Base-by-base conservation (phyloP, 2,888 invertebrate genomes). In the Notocelia uddmanniana region DNA sequence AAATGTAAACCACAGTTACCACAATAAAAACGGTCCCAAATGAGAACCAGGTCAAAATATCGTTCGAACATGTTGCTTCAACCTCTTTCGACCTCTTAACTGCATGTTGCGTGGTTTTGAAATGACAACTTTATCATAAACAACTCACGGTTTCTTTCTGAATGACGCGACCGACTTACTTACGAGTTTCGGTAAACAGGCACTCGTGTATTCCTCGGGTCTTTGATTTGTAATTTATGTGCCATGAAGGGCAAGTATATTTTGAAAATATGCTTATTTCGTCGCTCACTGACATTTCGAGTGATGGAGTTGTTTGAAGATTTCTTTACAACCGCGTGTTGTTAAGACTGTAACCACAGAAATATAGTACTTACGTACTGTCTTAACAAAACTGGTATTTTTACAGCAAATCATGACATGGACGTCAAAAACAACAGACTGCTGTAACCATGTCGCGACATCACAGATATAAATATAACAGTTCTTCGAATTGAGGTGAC, bases 221-320 rank as follows among this genome's bases (percentile, higher is more conserved):
- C 64, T 64, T 64, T 64, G 64, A 64, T 37, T 54, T 54, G 13
- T 64, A 64, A 64, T 64, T 54, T 54, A 64, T 54, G 54, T 34
- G 34, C 52, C 52, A 21, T 23, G n/a, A 54, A 19, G 37, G 34
- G 37, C 19, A 21, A 37, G 60, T 45, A 48, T 54, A 54, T 64
- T 64, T 64, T 34, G 37, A 15, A 64, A 63, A 37, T 37, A 37
- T 64, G 64, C 54, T 52, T 64, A 64, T 64, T 34, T 21, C 37
- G 11, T 2, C 23, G 37, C n/a, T 2, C 18, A 26, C 64, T 23
- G 64, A 52, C 63, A 34, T 34, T 52, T 63, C 15, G 21, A 31
- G 19, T 31, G 63, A 64, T 52, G 19, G 64, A 34, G 52, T 15
- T 54, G 37, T 37, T 37, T 54, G 34, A 21, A n/a, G 52, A 37